Evolutionary conservation across 2,797 vertebrate species (phyloP).

Genomic region (Chelidonichthys spinosus): DNA sequence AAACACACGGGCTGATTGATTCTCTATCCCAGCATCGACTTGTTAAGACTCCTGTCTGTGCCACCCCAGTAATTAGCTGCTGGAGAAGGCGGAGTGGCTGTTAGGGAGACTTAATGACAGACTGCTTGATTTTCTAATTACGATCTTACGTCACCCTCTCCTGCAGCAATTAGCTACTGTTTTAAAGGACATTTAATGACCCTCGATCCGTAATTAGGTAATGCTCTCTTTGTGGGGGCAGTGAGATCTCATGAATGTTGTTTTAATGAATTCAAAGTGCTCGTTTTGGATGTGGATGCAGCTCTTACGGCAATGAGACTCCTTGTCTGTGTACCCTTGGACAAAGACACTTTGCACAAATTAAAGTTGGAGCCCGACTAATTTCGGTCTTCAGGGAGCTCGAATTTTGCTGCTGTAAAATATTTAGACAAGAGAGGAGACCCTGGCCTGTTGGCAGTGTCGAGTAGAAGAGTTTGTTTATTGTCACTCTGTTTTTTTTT

Average conservation of each 20-base stretch:
- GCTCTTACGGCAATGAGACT: conserved; percentile 39
- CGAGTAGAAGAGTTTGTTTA: not conserved
- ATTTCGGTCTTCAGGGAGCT: conserved; percentile 38
- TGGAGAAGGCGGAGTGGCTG: conserved; percentile 56
- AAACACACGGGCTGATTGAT: conserved; percentile 48
- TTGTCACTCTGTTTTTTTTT: not conserved
- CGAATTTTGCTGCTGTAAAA: conserved; percentile 13
- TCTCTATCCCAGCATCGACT: conserved; percentile 48
- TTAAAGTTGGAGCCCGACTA: conserved; percentile 53
- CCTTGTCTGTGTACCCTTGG: conserved; percentile 30
- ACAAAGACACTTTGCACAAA: conserved; percentile 51
- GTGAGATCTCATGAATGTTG: conserved; percentile 49
- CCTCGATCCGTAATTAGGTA: conserved; percentile 70
- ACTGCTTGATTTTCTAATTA: conserved; percentile 66
- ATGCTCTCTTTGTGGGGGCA: conserved; percentile 56
- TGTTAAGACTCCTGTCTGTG: conserved; percentile 68
- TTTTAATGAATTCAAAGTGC: conserved; percentile 67
- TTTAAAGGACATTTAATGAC: conserved; percentile 74
- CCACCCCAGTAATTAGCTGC: conserved; percentile 63
- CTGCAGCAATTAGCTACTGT: conserved; percentile 70
- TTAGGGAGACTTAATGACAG: conserved; percentile 68
- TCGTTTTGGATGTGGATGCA: conserved; percentile 63
- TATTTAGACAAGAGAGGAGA: conserved; percentile 18
- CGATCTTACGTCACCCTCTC: conserved; percentile 69
- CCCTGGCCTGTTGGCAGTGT: conserved; percentile 9